Base-by-base conservation (phyloP, 2,888 invertebrate species). In the Cylindroiulus punctatus region DNA sequence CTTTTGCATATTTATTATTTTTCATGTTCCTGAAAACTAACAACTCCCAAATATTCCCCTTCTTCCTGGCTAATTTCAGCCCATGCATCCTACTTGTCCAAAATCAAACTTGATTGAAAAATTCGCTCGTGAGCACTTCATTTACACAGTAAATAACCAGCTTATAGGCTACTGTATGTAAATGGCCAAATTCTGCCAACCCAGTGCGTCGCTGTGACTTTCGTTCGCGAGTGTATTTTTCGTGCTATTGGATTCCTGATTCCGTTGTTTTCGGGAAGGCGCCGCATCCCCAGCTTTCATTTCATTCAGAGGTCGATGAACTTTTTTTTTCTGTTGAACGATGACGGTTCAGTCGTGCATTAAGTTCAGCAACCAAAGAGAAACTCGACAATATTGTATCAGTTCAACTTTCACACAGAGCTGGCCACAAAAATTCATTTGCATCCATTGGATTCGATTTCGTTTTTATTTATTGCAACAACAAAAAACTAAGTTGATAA, bases 351-450 rank as follows among this genome's bases (percentile, higher is more conserved):
- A 76, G 76, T 76, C 76, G 76, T 76, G 76, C 76, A 30, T 76
- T 14, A 76, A 76, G 76, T 30, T 76, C 76, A 22, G 30, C 76
- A 76, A 1, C 76, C 30, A 76, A 26, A 76, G 76, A 22, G 30
- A 65, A 76, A 30, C 76, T 76, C 76, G 76, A 76, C 76, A 76
- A 76, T 76, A 76, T 76, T 76, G 76, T 76, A 76, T 76, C 30
- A 14, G 76, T 76, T 76, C 76, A 76, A 76, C 76, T 30, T 76
- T 76, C 76, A 30, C 76, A 76, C 30, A 76, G 26, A 76, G 26
- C 76, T 76, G 30, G 30, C 76, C 76, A 1, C 76, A 76, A 17
- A 76, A 30, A 76, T 76, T 30, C 76, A 76, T 76, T 76, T 76
- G 17, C 76, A 76, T 76, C 76, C 26, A 76, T 76, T 76, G 30